These are phyloP conservation scores for Drosophila quinaria DNA, from an alignment of 2,888 invertebrate genomes.

Conservation along the genomic window DNA sequence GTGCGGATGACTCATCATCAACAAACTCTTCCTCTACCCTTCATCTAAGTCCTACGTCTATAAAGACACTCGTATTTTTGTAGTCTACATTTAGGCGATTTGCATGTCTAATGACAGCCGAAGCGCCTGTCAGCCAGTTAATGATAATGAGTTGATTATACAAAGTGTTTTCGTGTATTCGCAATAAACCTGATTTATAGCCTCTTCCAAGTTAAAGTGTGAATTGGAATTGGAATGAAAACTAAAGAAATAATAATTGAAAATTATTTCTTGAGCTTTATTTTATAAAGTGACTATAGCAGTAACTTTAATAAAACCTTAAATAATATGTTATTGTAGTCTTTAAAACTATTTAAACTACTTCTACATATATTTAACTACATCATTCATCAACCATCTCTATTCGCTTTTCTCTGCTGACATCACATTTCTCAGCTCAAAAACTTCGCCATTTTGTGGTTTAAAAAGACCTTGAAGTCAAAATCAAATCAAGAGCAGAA, in stretches of 20 bases:
- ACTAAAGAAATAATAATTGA: too few species aligned
- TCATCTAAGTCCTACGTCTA: not conserved
- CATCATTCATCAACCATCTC: not conserved
- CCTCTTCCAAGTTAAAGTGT: conserved; percentile 9
- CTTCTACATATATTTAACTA: not conserved
- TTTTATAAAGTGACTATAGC: not conserved
- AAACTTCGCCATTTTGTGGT: conserved; percentile 26
- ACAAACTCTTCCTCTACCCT: not conserved
- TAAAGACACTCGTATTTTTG: conserved; percentile 11
- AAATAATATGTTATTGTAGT: too few species aligned
- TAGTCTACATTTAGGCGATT: conserved; percentile 67
- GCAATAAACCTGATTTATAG: conserved; percentile 14
- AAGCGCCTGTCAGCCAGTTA: conserved; percentile 53
- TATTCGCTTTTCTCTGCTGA: not conserved
- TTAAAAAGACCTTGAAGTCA: conserved; percentile 54
- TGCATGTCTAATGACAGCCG: conserved; percentile 70
- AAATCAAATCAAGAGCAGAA: conserved; percentile 50
- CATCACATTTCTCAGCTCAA: not conserved
- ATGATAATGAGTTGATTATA: conserved; percentile 77
- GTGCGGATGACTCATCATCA: conserved; percentile 67
- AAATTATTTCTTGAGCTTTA: not conserved
- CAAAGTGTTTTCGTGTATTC: conserved; percentile 9
- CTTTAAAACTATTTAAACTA: too few species aligned
- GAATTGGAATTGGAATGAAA: too few species aligned
- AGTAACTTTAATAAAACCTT: too few species aligned